A percentile compares a stretch with the other conserved stretches of the same genome.
phyloP scores from a whole-genome alignment of 2,113 vertebrate species.

The Dicrurus megarhynchus region DNA sequence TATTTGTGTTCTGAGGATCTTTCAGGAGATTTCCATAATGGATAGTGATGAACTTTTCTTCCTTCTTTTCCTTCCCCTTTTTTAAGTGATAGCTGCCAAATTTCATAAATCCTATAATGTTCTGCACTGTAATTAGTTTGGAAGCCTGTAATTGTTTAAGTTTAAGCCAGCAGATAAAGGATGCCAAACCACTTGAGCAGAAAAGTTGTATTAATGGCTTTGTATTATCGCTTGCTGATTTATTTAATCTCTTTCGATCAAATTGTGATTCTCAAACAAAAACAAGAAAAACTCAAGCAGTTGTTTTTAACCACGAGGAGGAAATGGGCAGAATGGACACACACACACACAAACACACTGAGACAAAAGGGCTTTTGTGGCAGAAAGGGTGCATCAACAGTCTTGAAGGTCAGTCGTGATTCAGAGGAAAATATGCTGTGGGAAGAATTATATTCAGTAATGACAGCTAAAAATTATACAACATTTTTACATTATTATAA shows the following conservation, averaged over 20 bases:
- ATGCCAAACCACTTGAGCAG: conserved; percentile 74
- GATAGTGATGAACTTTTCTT: conserved; percentile 67
- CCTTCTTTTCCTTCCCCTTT: neutral
- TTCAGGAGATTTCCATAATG: conserved; percentile 55
- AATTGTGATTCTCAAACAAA: conserved; percentile 61
- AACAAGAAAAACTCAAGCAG: neutral
- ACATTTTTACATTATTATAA: neutral
- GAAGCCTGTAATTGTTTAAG: conserved; percentile 73
- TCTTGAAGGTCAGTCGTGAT: conserved; percentile 52
- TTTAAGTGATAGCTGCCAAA: conserved; percentile 72
- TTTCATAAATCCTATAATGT: conserved; percentile 66
- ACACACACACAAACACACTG: neutral
- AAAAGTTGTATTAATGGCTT: conserved; percentile 72
- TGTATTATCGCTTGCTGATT: conserved; percentile 68
- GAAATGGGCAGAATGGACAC: conserved; percentile 27
- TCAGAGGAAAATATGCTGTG: conserved; percentile 7
- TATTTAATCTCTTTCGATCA: conserved; percentile 74
- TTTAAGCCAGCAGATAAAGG: conserved; percentile 68
- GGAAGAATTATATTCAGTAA: neutral
- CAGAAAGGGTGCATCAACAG: neutral
- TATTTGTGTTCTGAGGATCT: conserved; percentile 44
- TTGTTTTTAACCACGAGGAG: conserved; percentile 34
- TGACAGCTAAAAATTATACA: neutral
- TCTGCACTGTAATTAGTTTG: conserved; percentile 72
- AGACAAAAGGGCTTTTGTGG: conserved; percentile 56